Conservation (phyloP, 2,888 invertebrate species). For the Cheiracanthium punctorium region DNA sequence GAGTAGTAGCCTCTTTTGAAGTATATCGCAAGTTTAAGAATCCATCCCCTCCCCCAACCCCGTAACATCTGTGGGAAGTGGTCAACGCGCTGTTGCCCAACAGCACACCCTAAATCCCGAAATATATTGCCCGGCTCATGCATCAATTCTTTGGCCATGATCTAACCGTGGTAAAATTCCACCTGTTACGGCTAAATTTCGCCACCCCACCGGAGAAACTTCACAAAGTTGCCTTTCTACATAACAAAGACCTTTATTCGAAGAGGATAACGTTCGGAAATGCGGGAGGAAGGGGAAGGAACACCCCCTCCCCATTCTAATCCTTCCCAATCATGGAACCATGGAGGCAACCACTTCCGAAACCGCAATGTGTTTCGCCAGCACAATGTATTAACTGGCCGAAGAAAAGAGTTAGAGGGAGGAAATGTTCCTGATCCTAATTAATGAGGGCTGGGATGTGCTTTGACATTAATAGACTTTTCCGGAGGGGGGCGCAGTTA, state of each 20-base stretch:
- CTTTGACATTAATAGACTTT: slow-evolving; percentile 67
- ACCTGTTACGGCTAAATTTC: slow-evolving; percentile 56
- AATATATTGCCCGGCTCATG: background rate
- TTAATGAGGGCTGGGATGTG: slow-evolving; percentile 49
- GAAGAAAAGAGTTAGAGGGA: slow-evolving; percentile 30
- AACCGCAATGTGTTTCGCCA: slow-evolving; percentile 13
- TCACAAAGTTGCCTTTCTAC: slow-evolving; percentile 48
- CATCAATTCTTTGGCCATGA: background rate
- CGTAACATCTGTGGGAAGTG: slow-evolving; percentile 10
- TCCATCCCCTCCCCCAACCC: background rate
- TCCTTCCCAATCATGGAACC: slow-evolving; percentile 18
- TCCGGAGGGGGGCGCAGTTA: background rate
- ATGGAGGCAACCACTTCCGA: background rate
- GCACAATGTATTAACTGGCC: slow-evolving; percentile 37
- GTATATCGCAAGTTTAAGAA: background rate
- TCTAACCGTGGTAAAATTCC: slow-evolving; percentile 40
- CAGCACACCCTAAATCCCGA: background rate
- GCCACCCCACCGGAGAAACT: slow-evolving; percentile 53
- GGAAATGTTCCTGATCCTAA: slow-evolving; percentile 58
- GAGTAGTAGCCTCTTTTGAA: background rate
- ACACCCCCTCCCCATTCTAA: slow-evolving; percentile 1
- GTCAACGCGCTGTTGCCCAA: background rate
- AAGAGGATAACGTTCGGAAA: background rate
- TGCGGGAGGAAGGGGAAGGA: background rate
- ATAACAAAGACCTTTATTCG: slow-evolving; percentile 16